A percentile compares a stretch with the other conserved stretches of the same genome.
phyloP scores from a whole-genome alignment of 2,888 invertebrate genomes.

The Scelioninae gen. 2 region DNA sequence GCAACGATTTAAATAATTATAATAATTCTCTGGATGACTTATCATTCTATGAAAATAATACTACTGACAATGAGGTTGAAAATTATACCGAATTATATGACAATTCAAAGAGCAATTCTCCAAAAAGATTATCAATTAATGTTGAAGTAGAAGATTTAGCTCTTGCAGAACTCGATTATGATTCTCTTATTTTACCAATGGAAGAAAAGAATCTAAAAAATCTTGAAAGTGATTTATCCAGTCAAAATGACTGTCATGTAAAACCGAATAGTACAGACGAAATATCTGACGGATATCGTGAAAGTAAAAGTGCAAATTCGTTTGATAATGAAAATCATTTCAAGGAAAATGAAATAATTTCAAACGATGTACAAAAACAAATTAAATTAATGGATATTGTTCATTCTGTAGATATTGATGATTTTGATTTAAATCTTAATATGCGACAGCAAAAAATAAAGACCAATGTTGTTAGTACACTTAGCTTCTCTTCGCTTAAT shows the following conservation, averaged over 20 bases:
- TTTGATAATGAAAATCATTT: constrained; percentile 30
- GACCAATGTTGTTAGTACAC: constrained; percentile 21
- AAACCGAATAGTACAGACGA: background rate
- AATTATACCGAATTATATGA: background rate
- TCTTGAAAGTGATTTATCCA: background rate
- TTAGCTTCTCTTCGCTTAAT: constrained; percentile 18
- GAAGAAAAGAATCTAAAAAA: background rate
- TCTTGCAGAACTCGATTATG: constrained; percentile 30
- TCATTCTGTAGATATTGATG: constrained; percentile 55
- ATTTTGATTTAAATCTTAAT: background rate
- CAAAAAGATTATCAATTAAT: constrained; percentile 2
- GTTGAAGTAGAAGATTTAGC: constrained; percentile 18
- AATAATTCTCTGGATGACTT: constrained; percentile 55
- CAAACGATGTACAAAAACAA: background rate
- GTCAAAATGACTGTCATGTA: background rate
- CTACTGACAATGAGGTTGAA: background rate
- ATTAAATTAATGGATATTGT: constrained; percentile 31
- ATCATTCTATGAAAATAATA: constrained; percentile 54
- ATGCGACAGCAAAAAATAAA: constrained; percentile 17
- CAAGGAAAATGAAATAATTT: constrained; percentile 44
- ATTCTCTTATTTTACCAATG: constrained; percentile 26
- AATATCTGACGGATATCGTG: background rate
- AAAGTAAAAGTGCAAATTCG: constrained; percentile 14
- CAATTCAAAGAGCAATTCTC: constrained; percentile 6
- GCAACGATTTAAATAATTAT: constrained; percentile 70